phyloP scores from a whole-genome alignment of 1,140 invertebrate species.

The Temnothorax longispinosus region DNA sequence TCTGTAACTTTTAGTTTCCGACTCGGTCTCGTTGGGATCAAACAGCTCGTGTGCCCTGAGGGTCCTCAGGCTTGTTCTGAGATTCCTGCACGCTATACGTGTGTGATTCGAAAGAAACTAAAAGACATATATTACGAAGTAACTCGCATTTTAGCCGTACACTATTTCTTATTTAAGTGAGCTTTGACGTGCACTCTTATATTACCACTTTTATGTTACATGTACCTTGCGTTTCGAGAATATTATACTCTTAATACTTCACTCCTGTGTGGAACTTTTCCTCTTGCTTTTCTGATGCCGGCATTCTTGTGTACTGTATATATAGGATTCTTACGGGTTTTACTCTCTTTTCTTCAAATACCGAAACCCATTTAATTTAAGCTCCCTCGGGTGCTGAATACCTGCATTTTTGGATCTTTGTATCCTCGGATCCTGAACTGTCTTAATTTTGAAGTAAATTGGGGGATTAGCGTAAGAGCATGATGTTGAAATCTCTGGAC shows the following conservation, averaged over 20 bases:
- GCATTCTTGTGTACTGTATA: background rate
- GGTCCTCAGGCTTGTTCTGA: conserved; percentile 39
- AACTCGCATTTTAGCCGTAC: conserved; percentile 12
- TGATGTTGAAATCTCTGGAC: background rate
- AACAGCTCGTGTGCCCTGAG: conserved; percentile 35
- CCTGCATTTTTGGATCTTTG: background rate
- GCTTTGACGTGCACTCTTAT: background rate
- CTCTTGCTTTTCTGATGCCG: background rate
- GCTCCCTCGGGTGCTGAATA: background rate
- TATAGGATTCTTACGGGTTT: background rate
- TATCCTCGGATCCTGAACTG: background rate
- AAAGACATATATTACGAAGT: conserved; percentile 42
- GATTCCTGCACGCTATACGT: conserved; percentile 53
- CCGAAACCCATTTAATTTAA: background rate
- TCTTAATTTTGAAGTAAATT: conserved; percentile 8
- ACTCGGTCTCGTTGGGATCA: conserved; percentile 37
- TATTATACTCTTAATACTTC: background rate
- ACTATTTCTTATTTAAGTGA: conserved; percentile 36
- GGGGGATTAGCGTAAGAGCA: background rate
- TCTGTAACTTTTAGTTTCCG: conserved; percentile 56
- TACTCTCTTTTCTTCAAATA: too few species aligned
- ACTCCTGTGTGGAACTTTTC: background rate
- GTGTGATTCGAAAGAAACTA: conserved; percentile 46
- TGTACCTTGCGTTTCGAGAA: background rate
- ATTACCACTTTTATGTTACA: background rate